Base-by-base conservation (phyloP, 2,113 vertebrate species). In the Eolophus roseicapilla region DNA sequence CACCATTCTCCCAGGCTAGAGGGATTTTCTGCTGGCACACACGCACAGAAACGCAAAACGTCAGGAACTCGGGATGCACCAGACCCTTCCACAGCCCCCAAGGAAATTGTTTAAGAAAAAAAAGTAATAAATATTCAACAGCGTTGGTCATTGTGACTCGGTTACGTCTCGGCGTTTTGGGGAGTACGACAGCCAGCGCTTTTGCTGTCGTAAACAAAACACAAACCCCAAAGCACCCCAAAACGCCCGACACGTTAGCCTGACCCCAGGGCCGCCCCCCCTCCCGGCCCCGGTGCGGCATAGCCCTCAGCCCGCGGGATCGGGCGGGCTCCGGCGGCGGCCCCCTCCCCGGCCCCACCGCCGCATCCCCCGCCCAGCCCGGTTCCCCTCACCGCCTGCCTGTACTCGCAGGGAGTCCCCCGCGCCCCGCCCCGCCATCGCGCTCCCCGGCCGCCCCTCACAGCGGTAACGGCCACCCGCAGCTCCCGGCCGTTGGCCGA, bases 1-100 rank as follows among this genome's bases (percentile, higher is more conserved):
- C 96, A 99, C 99, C 99, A 99, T 99, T 97, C 93, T 97, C 92
- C 94, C 87, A 77, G 91, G 92, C 74, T 80, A 86, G 64, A 80
- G n/a, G 37, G 82, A 57, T 88, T 64, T 81, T 91, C 96, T 95
- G 92, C 79, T 27, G 79, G 77, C 77, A 63, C n/a, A 92, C 46
- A 70, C 13, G 31, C 59, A 82, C 41, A 83, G n/a, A 94, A 68
- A 93, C 0, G 76, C 43, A 69, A 39, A 73, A 55, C 14, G 60
- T 93, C 71, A 95, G 62, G 65, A 70, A 62, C 33, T 8, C 31
- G 9, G 55, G 39, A 39, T 13, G 67, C 68, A 16, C 9, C 90
- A 80, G 50, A 79, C 31, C 70, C 18, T 23, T 44, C 47, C 85
- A 41, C 50, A 18, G 25, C 46, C 13, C 50, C 29, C 23, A 3